Base-by-base conservation (phyloP, 1,140 invertebrate genomes). In the Drosophila watanabei region DNA sequence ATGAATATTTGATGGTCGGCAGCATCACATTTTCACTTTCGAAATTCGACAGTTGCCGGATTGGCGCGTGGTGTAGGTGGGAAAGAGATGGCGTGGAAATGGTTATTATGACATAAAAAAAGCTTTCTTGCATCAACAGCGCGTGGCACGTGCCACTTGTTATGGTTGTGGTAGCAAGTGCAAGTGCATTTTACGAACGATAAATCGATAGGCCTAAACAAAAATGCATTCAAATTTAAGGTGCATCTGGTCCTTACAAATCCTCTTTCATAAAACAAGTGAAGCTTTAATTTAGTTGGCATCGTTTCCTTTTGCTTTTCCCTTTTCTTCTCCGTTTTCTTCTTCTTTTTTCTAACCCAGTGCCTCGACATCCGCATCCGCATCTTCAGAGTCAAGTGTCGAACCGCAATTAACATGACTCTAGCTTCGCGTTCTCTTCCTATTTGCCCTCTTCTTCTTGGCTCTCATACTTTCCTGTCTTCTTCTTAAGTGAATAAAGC, bases 391-490 rank as follows among this genome's bases (percentile, higher is more conserved):
- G 82, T 80, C 82, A 73, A 65, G 64, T 84, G 82, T 84, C 82
- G 82, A 85, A 84, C 54, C 54, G 78, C 82, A 85, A 85, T 85
- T 85, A 85, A 85, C 82, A 59, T 84, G 82, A 84, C 82, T 84
- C 76, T 71, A 66, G 68, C 52, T 35, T 37, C 63, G 58, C 39
- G 39, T 30, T 48, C 32, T 66, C 30, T 37, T 33, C 48, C 24
- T 51, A 35, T n/a, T 32, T 41, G 18, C 46, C 46, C 20, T 16
- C 30, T 45, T 46, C 33, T 33, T 16, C 65, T 68, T 39, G 35
- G 30, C 43, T 46, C 32, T 24, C 28, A 16, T 14, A 33, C 51
- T 39, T 71, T 35, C 43, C 70, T 30, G 14, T 72, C 45, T 58
- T 32, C 33, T 32, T 57, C 56, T 60, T 49, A 54, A 14, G 62